Conservation (phyloP, 2,888 invertebrate species). For the Bellardia pandia region DNA sequence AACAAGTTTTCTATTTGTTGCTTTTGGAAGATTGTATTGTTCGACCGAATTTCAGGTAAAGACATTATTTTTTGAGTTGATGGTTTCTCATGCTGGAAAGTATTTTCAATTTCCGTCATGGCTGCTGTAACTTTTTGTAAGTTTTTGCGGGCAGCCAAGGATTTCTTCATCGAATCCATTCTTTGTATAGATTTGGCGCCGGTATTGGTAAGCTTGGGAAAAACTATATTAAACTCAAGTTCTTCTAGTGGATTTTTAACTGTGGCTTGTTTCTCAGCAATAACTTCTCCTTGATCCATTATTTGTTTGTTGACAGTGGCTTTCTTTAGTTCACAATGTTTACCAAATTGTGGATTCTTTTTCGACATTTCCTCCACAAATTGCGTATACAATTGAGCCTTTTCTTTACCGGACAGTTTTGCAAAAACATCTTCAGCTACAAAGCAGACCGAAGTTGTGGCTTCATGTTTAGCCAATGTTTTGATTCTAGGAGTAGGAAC, state of each 20-base stretch:
- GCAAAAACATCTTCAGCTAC: constrained; percentile 80
- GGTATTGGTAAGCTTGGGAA: not conserved
- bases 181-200: constrained; percentile 47
- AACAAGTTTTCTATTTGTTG: constrained; percentile 79
- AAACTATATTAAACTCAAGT: constrained; percentile 76
- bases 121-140: not conserved
- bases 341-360: constrained; percentile 78
- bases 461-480: not conserved
- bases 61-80: not conserved
- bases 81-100: constrained; percentile 61
- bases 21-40: constrained; percentile 77
- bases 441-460: constrained; percentile 72
- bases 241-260: constrained; percentile 79
- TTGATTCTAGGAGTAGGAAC: constrained; percentile 66
- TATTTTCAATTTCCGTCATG: constrained; percentile 54
- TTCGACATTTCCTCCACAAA: constrained; percentile 80
- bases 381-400: constrained; percentile 79
- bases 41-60: constrained; percentile 22
- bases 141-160: constrained; percentile 11
- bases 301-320: constrained; percentile 42
- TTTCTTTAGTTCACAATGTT: constrained; percentile 63
- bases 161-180: constrained; percentile 45
- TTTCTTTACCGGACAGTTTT: constrained; percentile 81
- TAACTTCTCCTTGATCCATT: constrained; percentile 74
- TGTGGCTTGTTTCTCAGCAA: constrained; percentile 76